Evolutionary conservation across 2,888 invertebrate species (phyloP).

Genomic region (Liodrosophila aerea): DNA sequence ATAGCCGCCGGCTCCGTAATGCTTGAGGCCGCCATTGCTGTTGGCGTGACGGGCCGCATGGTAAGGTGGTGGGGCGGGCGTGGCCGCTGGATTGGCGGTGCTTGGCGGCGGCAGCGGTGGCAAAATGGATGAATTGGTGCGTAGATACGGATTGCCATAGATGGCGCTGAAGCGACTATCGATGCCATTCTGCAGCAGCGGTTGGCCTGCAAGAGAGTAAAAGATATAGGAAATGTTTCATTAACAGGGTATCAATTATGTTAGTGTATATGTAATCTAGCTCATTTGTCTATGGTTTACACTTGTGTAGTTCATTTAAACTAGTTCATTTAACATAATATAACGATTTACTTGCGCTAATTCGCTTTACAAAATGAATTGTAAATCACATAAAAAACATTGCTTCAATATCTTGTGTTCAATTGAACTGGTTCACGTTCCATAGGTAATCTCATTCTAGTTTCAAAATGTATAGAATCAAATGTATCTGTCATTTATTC

Average conservation of each 20-base stretch:
- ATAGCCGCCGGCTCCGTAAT: conserved; percentile 49
- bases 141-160: conserved; percentile 93
- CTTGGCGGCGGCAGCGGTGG: conserved; percentile 84
- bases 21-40: conserved; percentile 73
- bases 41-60: conserved; percentile 82
- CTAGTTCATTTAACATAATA: too few species aligned
- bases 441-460: too few species aligned
- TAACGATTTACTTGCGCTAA: too few species aligned
- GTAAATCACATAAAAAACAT: too few species aligned
- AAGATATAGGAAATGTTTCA: conserved; percentile 1
- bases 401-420: too few species aligned
- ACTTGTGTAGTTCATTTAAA: too few species aligned
- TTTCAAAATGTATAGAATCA: too few species aligned
- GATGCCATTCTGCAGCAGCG: conserved; percentile 82
- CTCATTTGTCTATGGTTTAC: too few species aligned
- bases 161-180: conserved; percentile 90
- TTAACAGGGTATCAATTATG: conserved; percentile 2
- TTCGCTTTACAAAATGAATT: too few species aligned
- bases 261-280: too few species aligned
- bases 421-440: too few species aligned
- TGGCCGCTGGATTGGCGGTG: conserved; percentile 90
- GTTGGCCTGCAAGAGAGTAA: conserved; percentile 73
- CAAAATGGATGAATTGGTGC: conserved; percentile 85
- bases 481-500: too few species aligned
- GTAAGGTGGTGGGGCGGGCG: conserved; percentile 91